A percentile compares a stretch with the other conserved stretches of the same genome.
Evolutionary conservation across 2,888 invertebrate species (phyloP).

Genomic region (Petrolisthes cinctipes): DNA sequence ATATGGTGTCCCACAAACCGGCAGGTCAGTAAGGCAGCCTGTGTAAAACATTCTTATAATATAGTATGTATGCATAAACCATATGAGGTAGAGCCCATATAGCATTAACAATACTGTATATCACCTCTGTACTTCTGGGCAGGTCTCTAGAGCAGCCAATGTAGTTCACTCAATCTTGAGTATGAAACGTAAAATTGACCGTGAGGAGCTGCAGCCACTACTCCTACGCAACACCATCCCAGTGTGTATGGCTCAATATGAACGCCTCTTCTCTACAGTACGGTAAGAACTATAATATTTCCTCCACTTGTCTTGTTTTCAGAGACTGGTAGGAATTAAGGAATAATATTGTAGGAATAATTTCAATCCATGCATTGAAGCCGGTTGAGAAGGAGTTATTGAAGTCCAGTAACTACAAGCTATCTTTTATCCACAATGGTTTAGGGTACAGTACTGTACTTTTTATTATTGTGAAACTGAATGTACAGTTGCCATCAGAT

Average conservation of each 20-base stretch:
- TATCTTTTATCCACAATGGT: no score
- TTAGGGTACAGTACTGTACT: no score
- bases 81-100: no score
- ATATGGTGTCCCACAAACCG: constrained; percentile 70
- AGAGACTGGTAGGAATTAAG: not conserved
- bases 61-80: not conserved
- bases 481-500: no score
- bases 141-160: constrained; percentile 69
- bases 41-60: not conserved
- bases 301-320: not conserved
- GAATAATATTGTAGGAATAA: not conserved
- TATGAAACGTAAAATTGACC: constrained; percentile 71
- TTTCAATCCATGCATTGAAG: not conserved
- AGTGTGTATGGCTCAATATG: constrained; percentile 73
- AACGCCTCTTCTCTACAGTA: constrained; percentile 71
- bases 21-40: constrained; percentile 66
- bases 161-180: constrained; percentile 69
- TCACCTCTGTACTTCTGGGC: not conserved
- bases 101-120: no score
- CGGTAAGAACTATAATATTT: constrained; percentile 68
- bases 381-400: no score
- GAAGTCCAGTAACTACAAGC: no score
- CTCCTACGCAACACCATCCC: constrained; percentile 72
- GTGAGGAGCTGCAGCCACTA: constrained; percentile 72
- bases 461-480: no score